phyloP scores from a whole-genome alignment of 2,888 invertebrate genomes.

The Tetranychus piercei region DNA sequence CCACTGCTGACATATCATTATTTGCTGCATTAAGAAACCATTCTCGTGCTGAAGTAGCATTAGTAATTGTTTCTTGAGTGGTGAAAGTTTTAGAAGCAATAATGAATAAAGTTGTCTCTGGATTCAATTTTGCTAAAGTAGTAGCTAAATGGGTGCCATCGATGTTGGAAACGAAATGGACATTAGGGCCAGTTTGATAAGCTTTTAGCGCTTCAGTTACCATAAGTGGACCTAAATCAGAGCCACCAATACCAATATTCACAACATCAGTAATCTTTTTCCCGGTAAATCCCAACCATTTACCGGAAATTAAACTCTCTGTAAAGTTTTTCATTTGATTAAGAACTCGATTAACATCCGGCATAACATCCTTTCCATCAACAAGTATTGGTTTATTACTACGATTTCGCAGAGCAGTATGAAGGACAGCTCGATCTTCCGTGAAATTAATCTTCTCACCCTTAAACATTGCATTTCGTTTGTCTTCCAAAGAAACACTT shows the following conservation, averaged over 20 bases:
- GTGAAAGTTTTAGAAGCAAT: slow-evolving; percentile 65
- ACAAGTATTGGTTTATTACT: slow-evolving; percentile 56
- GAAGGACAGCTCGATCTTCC: slow-evolving; percentile 83
- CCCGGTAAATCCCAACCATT: slow-evolving; percentile 60
- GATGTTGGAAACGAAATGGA: slow-evolving; percentile 95
- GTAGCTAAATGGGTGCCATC: slow-evolving; percentile 96
- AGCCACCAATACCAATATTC: slow-evolving; percentile 98
- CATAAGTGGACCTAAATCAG: slow-evolving; percentile 96
- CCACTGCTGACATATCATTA: slow-evolving; percentile 61
- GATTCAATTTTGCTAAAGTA: slow-evolving; percentile 65
- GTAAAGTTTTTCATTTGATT: slow-evolving; percentile 79
- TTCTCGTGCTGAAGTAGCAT: slow-evolving; percentile 86
- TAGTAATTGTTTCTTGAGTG: slow-evolving; percentile 83
- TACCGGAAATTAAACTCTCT: slow-evolving; percentile 36
- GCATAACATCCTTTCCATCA: slow-evolving; percentile 68
- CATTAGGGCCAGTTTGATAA: slow-evolving; percentile 53
- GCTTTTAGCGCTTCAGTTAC: slow-evolving; percentile 92
- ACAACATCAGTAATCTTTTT: slow-evolving; percentile 88
- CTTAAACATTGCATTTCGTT: slow-evolving; percentile 70
- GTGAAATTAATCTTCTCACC: slow-evolving; percentile 97
- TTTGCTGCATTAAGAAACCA: slow-evolving; percentile 78
- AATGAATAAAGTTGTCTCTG: slow-evolving; percentile 89
- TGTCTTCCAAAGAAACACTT: slow-evolving; percentile 59
- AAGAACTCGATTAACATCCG: slow-evolving; percentile 73
- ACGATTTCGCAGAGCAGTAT: slow-evolving; percentile 77